Conservation (phyloP, 2,113 vertebrate species). For the Bambusicola thoracicus region DNA sequence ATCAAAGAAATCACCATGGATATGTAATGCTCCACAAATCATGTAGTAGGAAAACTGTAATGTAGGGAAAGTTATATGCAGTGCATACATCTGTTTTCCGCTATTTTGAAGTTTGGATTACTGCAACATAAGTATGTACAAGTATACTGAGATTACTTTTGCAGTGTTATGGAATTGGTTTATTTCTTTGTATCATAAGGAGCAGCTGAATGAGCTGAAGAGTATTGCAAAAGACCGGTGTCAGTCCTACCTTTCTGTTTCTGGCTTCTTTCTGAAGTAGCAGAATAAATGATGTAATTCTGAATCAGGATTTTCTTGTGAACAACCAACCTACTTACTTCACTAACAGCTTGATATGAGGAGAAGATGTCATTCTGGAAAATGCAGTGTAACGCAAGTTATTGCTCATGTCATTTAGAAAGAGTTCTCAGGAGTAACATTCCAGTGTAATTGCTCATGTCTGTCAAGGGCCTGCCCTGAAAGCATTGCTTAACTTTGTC, state of each 20-base stretch:
- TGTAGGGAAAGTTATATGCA: not conserved
- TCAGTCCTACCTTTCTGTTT: not conserved
- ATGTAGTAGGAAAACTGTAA: not conserved
- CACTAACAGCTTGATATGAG: not conserved
- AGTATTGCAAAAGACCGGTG: not conserved
- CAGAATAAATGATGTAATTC: not conserved
- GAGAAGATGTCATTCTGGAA: not conserved
- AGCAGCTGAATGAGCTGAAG: not conserved
- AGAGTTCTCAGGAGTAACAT: conserved; percentile 2
- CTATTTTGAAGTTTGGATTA: not conserved
- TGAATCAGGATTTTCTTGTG: not conserved
- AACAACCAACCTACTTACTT: not conserved
- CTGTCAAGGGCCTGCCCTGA: not conserved
- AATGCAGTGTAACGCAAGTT: not conserved
- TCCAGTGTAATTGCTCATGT: conserved; percentile 5
- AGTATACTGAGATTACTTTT: not conserved
- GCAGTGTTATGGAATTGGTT: not conserved
- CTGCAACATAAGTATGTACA: not conserved
- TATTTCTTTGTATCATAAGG: not conserved
- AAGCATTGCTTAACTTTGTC: conserved; percentile 21
- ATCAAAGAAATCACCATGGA: not conserved
- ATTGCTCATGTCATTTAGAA: conserved; percentile 4
- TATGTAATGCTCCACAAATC: not conserved
- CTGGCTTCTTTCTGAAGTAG: not conserved
- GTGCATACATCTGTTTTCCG: not conserved